A percentile compares a stretch with the other conserved stretches of the same genome.
These are phyloP conservation scores for Callospermophilus lateralis DNA, from an alignment of 2,113 vertebrate species.

Conservation along the genomic window DNA sequence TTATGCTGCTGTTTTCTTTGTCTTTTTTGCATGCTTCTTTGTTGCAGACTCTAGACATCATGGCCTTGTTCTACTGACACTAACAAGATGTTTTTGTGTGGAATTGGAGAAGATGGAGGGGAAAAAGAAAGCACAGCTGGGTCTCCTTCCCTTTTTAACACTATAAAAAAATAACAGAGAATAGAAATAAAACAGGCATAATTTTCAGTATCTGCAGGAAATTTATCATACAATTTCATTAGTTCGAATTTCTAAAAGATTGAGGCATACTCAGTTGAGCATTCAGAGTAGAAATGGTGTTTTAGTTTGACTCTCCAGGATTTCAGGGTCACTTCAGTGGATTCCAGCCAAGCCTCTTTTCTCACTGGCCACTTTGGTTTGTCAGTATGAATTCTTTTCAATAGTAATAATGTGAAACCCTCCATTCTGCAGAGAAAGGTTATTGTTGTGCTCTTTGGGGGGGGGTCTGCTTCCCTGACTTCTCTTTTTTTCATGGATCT, in stretches of 20 bases:
- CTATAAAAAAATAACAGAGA: slow-evolving; percentile 1
- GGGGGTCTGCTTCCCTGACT: slow-evolving; percentile 2
- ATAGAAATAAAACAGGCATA: not conserved
- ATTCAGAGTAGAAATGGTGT: not conserved
- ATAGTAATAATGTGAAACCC: slow-evolving; percentile 1
- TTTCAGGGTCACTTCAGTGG: not conserved
- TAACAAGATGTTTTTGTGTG: not conserved
- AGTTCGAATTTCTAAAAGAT: not conserved
- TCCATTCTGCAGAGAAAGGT: slow-evolving; percentile 30
- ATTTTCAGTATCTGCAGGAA: slow-evolving; percentile 43
- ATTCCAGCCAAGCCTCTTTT: not conserved
- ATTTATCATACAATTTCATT: not conserved
- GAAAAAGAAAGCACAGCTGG: not conserved
- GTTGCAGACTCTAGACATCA: not conserved
- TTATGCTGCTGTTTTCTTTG: not conserved
- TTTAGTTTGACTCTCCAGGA: not conserved
- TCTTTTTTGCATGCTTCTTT: not conserved
- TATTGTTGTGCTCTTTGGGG: slow-evolving; percentile 49
- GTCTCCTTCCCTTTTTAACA: not conserved
- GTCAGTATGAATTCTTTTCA: slow-evolving; percentile 39
- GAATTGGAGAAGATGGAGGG: not conserved
- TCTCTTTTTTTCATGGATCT: slow-evolving; percentile 7
- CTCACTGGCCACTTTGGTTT: slow-evolving; percentile 43
- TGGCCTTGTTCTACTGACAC: not conserved
- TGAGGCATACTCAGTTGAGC: not conserved